These are phyloP conservation scores for Hydrozoanthus tunicans DNA, from an alignment of 64 coral and sea anemone species.

Conservation along the genomic window DNA sequence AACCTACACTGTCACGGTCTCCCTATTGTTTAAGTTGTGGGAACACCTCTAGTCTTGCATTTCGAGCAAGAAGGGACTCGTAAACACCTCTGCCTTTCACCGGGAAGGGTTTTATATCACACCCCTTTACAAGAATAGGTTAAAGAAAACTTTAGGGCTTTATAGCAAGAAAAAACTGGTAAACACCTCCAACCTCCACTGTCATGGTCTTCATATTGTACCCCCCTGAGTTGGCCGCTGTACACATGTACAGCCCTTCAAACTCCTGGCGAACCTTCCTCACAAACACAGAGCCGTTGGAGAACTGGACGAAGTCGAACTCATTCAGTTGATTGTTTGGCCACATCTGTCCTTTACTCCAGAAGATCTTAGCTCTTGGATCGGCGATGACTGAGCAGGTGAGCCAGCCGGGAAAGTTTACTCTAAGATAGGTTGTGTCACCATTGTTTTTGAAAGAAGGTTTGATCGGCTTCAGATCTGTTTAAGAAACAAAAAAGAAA, in stretches of 20 bases:
- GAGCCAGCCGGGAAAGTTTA: slow-evolving; percentile 70
- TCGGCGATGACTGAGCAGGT: slow-evolving; percentile 73
- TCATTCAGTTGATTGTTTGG: slow-evolving; percentile 50
- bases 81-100: no score
- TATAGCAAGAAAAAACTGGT: background rate
- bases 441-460: slow-evolving; percentile 56
- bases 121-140: background rate
- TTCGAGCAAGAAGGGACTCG: no score
- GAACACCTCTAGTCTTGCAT: no score
- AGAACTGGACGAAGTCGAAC: slow-evolving; percentile 72
- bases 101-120: no score
- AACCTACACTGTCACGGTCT: slow-evolving; percentile 49
- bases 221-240: slow-evolving; percentile 79
- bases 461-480: slow-evolving; percentile 67
- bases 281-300: slow-evolving; percentile 79
- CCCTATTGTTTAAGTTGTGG: background rate
- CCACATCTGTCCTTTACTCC: slow-evolving; percentile 69
- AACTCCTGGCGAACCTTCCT: slow-evolving; percentile 69
- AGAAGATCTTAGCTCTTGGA: slow-evolving; percentile 80
- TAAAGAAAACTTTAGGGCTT: background rate
- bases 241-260: slow-evolving; percentile 73
- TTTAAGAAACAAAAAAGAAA: background rate
- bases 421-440: slow-evolving; percentile 56
- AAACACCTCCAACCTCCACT: slow-evolving; percentile 77
- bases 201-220: slow-evolving; percentile 29